These are phyloP conservation scores for Drosophila vallismaia DNA, from an alignment of 2,888 invertebrate species.

Conservation along the genomic window DNA sequence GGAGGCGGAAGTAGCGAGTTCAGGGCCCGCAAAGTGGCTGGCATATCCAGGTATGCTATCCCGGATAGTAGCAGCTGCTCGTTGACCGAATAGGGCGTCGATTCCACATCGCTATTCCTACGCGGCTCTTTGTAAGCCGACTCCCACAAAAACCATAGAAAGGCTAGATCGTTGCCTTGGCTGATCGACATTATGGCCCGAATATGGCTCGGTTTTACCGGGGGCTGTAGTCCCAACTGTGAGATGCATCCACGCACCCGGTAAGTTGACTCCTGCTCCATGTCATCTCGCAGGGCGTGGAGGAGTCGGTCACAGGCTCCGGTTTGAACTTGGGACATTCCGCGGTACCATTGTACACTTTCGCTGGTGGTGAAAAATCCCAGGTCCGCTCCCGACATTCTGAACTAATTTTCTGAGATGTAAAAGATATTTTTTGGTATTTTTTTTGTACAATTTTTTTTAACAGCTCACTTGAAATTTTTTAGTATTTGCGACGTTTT, in stretches of 20 bases:
- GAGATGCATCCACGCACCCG: constrained; percentile 56
- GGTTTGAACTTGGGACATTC: constrained; percentile 72
- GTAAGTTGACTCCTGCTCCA: constrained; percentile 74
- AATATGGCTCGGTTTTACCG: constrained; percentile 52
- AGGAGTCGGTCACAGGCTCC: constrained; percentile 65
- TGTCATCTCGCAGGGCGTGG: constrained; percentile 78
- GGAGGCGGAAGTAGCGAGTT: constrained; percentile 77
- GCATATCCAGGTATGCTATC: constrained; percentile 81
- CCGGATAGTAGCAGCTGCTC: constrained; percentile 81
- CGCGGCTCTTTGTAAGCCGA: constrained; percentile 64
- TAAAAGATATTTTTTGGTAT: not conserved
- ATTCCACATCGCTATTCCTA: not conserved
- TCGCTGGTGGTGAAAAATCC: constrained; percentile 9
- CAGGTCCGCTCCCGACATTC: not conserved
- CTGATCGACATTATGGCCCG: constrained; percentile 69
- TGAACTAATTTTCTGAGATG: not conserved
- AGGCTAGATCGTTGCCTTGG: constrained; percentile 81
- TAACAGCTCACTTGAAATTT: constrained; percentile 20
- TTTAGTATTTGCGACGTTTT: not conserved
- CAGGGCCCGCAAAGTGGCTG: constrained; percentile 79
- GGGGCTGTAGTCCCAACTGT: constrained; percentile 73
- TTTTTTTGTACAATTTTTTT: not conserved
- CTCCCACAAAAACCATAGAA: constrained; percentile 82
- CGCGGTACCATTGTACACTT: constrained; percentile 77
- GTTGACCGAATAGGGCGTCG: constrained; percentile 61